Evolutionary conservation across 2,797 vertebrate species (phyloP).

Genomic region (Pyrrhura leucotis): DNA sequence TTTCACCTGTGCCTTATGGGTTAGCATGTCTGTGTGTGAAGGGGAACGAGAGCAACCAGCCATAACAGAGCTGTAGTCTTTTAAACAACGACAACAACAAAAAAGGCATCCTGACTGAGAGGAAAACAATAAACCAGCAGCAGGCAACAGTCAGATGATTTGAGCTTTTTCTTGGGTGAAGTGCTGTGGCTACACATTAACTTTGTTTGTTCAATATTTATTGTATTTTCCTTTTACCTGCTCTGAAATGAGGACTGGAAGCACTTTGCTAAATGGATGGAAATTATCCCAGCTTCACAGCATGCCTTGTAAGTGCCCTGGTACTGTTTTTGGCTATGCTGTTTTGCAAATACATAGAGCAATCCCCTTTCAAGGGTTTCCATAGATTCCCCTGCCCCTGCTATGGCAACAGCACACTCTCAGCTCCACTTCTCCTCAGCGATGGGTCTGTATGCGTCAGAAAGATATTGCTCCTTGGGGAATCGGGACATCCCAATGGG

Average conservation of each 20-base stretch:
- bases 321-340: not conserved
- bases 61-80: not conserved
- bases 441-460: not conserved
- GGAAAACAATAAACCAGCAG: conserved; percentile 3
- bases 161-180: conserved; percentile 7
- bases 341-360: not conserved
- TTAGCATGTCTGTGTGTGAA: not conserved
- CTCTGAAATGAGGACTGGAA: conserved; percentile 7
- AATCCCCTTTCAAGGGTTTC: conserved; percentile 51
- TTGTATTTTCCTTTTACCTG: conserved; percentile 36
- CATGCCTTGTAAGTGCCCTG: conserved; percentile 1
- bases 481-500: rapidly evolving
- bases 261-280: conserved; percentile 70
- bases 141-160: not conserved
- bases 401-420: conserved; percentile 48
- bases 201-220: conserved; percentile 52
- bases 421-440: not conserved
- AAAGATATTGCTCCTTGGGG: not conserved
- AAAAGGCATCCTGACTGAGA: not conserved
- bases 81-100: not conserved
- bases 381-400: conserved; percentile 42
- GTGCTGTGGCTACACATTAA: conserved; percentile 19
- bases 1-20: conserved; percentile 11
- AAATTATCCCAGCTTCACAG: conserved; percentile 46
- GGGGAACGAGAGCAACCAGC: not conserved